A percentile compares a stretch with the other conserved stretches of the same genome.
Evolutionary conservation across 1,140 invertebrate genomes (phyloP).

Genomic region (Drosophila punjabiensis): DNA sequence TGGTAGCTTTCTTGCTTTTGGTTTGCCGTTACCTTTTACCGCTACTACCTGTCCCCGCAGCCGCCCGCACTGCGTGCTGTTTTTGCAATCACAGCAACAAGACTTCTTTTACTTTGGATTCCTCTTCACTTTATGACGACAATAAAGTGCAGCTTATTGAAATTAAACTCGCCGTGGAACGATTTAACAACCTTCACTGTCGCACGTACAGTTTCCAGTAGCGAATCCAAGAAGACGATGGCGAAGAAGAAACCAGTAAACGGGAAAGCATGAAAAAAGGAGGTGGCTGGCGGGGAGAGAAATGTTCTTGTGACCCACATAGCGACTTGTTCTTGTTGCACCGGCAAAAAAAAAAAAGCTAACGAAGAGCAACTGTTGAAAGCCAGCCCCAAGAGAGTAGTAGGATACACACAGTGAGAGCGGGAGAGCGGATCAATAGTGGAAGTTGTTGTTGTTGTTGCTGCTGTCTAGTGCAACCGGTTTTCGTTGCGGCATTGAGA

Average conservation of each 20-base stretch:
- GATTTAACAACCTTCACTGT: slow-evolving; percentile 56
- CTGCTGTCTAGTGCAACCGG: slow-evolving; percentile 35
- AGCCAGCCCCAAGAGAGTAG: slow-evolving; percentile 31
- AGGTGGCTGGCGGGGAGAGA: slow-evolving; percentile 10
- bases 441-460: slow-evolving; percentile 17
- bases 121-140: slow-evolving; percentile 35
- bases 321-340: slow-evolving; percentile 65
- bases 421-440: slow-evolving; percentile 53
- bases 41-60: slow-evolving; percentile 1
- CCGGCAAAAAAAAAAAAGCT: slow-evolving; percentile 61
- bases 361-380: slow-evolving; percentile 46
- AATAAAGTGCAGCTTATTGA: slow-evolving; percentile 68
- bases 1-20: slow-evolving; percentile 8
- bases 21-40: slow-evolving; percentile 24
- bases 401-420: slow-evolving; percentile 29
- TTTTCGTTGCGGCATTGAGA: slow-evolving; percentile 63
- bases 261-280: slow-evolving; percentile 28
- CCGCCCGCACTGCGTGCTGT: slow-evolving; percentile 7
- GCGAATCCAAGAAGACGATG: slow-evolving; percentile 10
- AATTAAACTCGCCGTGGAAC: slow-evolving; percentile 40
- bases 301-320: slow-evolving; percentile 59
- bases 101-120: slow-evolving; percentile 32
- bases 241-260: slow-evolving; percentile 28
- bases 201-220: slow-evolving; percentile 65
- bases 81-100: slow-evolving; percentile 32